A percentile compares a stretch with the other conserved stretches of the same genome.
Evolutionary conservation across 2,113 vertebrate genomes (phyloP).

Genomic region (Piprites chloris): DNA sequence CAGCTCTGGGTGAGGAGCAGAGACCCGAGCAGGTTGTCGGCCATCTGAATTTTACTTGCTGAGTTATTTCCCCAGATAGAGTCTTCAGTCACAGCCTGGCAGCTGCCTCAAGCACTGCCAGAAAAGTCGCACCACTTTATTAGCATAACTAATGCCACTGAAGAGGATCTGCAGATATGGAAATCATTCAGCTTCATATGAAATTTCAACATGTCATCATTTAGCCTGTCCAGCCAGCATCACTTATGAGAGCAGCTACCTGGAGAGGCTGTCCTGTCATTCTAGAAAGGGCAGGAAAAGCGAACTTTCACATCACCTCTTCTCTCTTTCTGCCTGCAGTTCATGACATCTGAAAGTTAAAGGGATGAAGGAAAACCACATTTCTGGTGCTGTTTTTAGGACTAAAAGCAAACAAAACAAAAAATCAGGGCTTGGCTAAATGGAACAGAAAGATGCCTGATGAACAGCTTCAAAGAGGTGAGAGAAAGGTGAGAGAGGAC

Average conservation of each 20-base stretch:
- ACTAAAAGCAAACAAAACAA: not conserved
- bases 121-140: conserved; percentile 49
- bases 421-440: not conserved
- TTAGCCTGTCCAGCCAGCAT: not conserved
- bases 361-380: not conserved
- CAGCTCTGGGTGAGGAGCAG: not conserved
- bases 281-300: not conserved
- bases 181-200: not conserved
- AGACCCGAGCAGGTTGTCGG: not conserved
- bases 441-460: not conserved
- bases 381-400: not conserved
- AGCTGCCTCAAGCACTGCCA: conserved; percentile 43
- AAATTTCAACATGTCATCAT: conserved; percentile 9
- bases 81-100: conserved; percentile 43
- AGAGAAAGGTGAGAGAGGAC: not conserved
- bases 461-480: not conserved
- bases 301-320: not conserved
- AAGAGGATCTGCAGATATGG: conserved; percentile 10
- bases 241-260: not conserved
- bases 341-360: not conserved
- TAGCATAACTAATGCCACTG: conserved; percentile 49
- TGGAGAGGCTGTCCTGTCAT: not conserved
- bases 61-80: conserved; percentile 61
- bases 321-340: not conserved
- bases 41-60: conserved; percentile 56